Percentiles rank a stretch among this genome's conserved stretches.
Conservation (phyloP, 2,797 vertebrate species). For the Vireo griseus region DNA sequence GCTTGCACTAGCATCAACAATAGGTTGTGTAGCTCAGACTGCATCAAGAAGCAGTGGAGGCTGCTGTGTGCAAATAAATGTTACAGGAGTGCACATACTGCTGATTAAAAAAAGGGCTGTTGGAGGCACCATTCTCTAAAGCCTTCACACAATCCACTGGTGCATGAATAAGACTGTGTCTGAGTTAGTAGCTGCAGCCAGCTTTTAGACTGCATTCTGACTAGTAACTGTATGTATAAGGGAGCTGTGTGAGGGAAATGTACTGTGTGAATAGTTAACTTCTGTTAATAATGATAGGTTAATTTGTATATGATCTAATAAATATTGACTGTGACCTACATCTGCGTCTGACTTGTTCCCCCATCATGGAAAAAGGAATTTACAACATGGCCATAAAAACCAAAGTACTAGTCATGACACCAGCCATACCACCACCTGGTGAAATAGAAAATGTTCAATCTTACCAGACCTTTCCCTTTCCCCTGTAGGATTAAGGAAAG, state of each 20-base stretch:
- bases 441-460: not conserved
- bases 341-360: not conserved
- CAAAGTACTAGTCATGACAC: not conserved
- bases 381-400: not conserved
- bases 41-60: not conserved
- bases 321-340: not conserved
- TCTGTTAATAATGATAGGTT: not conserved
- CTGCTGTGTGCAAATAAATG: not conserved
- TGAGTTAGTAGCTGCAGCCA: not conserved
- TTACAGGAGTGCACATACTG: not conserved
- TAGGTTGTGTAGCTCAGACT: not conserved
- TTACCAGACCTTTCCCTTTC: not conserved
- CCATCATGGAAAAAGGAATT: not conserved
- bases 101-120: not conserved
- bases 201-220: not conserved
- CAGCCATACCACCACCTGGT: not conserved
- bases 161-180: not conserved
- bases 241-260: not conserved
- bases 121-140: not conserved
- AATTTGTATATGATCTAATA: not conserved
- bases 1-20: not conserved
- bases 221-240: not conserved
- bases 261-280: not conserved
- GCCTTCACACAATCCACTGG: not conserved
- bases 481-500: not conserved